Evolutionary conservation across 2,113 vertebrate genomes (phyloP), one percentile per base, ranked within the genome.

Genomic region (Tringa solitaria): DNA sequence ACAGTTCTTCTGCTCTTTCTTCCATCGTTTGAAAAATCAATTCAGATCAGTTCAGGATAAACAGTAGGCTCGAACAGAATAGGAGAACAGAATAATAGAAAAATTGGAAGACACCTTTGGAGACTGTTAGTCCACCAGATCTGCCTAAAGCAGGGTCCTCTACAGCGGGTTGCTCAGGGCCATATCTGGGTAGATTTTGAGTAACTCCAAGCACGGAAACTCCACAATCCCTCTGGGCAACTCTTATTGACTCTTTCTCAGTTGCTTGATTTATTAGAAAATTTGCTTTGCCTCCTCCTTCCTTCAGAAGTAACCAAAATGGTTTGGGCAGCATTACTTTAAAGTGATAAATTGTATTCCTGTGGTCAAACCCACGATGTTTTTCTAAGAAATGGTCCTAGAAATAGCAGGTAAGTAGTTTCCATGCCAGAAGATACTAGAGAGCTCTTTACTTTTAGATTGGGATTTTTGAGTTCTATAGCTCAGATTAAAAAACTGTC

Each of bases 401-500:
- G 48, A 81, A 81, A 26, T 12, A 54, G 14, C 14, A 56, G 10
- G 27, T 46, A 33, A 7, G 46, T 50, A n/a, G 48, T 73, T 89
- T 53, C 30, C 21, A 41, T 20, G 19, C 14, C 24, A 64, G 51
- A 78, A 92, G 10, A 16, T 43, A 64, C 30, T 30, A 23, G 69
- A 69, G n/a, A 65, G 2, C 1, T 50, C 28, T 18, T 78, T 57
- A 50, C 5, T 33, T 32, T 53, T 75, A 45, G 10, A 63, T 89
- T 60, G 74, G 15, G 13, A 28, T 35, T 84, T 93, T 89, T 88
- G 8, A 59, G 17, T 74, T 63, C 30, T 81, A 19, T n/a, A 67
- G 22, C 19, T 80, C 0, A 0, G 12, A 37, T 72, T 75, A 45
- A 54, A 89, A 64, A 80, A 6, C 7, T 37, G 3, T 14, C 7